Percentiles rank a stretch among this genome's conserved stretches.
phyloP scores from a whole-genome alignment of 2,797 vertebrate species.

The Sebastes minor region DNA sequence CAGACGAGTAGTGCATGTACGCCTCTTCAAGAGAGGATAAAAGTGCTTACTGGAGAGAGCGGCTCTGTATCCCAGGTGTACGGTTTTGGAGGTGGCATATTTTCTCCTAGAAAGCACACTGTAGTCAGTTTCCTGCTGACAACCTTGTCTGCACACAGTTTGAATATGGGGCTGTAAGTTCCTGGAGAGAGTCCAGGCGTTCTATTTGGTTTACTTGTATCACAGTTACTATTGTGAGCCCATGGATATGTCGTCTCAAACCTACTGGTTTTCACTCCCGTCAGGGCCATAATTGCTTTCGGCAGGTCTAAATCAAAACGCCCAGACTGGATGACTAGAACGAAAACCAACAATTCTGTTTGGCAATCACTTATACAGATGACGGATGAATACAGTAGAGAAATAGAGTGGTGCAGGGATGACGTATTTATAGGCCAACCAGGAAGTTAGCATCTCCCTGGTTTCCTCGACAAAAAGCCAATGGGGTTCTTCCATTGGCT shows the following conservation, averaged over 20 bases:
- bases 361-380: slow-evolving; percentile 11
- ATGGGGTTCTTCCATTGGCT: no score
- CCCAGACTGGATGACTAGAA: slow-evolving; percentile 2
- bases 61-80: slow-evolving; percentile 20
- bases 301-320: slow-evolving; percentile 21
- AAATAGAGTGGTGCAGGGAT: no score
- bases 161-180: slow-evolving; percentile 24
- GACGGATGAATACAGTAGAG: slow-evolving; percentile 8
- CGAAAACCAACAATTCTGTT: slow-evolving; percentile 16
- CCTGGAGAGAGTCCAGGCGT: slow-evolving; percentile 11
- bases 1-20: neutral
- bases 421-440: no score
- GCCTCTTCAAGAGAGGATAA: slow-evolving; percentile 28
- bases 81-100: neutral
- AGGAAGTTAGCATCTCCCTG: no score
- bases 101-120: slow-evolving; percentile 18
- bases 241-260: slow-evolving; percentile 6
- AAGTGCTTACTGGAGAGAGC: slow-evolving; percentile 25
- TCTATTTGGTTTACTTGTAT: slow-evolving; percentile 22
- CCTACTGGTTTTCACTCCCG: slow-evolving; percentile 6
- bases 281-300: slow-evolving; percentile 30
- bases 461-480: no score
- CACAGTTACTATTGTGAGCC: neutral
- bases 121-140: slow-evolving; percentile 23
- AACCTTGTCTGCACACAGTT: slow-evolving; percentile 19